Evolutionary conservation across 2,113 vertebrate genomes (phyloP), one percentile per base, ranked within the genome.

Genomic region (Alaudala cheleensis): DNA sequence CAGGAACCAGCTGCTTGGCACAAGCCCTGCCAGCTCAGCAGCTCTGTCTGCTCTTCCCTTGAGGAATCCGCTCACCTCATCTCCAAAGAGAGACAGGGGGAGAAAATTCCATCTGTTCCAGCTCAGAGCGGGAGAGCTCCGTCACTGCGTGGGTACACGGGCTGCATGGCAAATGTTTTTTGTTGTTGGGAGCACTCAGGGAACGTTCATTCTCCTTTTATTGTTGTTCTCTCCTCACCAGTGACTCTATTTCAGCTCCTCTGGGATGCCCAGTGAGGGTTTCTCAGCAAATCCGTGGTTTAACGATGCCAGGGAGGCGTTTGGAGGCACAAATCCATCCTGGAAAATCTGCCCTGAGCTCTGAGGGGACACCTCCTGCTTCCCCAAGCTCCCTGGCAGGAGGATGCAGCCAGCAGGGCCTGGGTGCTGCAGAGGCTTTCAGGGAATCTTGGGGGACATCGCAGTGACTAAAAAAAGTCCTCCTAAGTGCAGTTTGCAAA

Each of bases 61-160:
- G 95, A 88, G 97, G 96, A 94, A 97, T 95, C 80, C 53, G 44
- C 93, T 97, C 97, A 96, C 97, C 97, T 98, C 96, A 84, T 96
- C 97, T 94, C 97, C 96, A 85, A 90, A 97, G 88, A 97, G 86
- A 96, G 94, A 91, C 71, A 15, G 76, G 89, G 58, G 31, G 8
- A 19, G 25, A 81, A 49, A 80, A 86, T 50, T 96, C 97, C 97
- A 98, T 98, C 97, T 97, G 97, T 93, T 97, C 28, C 76, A 82
- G 90, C 94, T 96, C 94, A 87, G 96, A 92, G 97, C 95, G 44
- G 34, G 93, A 76, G 50, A 86, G 86, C 70, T 91, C 97, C 71
- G 4, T 96, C 80, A 95, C 80, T 90, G 93, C 49, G 22, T 65
- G 87, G 94, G 74, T 47, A 88, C 95, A 92, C 74, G 29, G 96